Base-by-base conservation (phyloP, 35 echinoderm and acorn worm genomes). In the Lytechinus pictus region DNA sequence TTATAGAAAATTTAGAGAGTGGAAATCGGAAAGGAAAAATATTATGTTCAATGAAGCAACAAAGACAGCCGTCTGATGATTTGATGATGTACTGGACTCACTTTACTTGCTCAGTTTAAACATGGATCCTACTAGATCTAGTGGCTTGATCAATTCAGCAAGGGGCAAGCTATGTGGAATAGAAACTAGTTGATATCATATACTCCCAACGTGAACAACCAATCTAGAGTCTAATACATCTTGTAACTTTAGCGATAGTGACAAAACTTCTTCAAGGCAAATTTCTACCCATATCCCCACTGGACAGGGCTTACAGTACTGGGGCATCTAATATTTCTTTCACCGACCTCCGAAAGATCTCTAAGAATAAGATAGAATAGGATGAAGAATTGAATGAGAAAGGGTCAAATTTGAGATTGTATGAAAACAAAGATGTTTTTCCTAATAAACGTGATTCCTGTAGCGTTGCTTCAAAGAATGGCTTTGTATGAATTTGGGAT, bases 371-470 rank as follows among this genome's bases (percentile, higher is more conserved):
- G 66, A 79, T 24, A 79, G n/a, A 79, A 79, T 79, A 16, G 66
- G 66, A 79, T 79, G 66, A 79, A 79, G 19, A n/a, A 24, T 79
- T 79, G 66, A 79, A 79, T 79, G 66, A 79, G 66, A 79, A 79
- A 24, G 66, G 66, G 66, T 79, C 66, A 79, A 79, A 79, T 79
- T 79, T 79, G 66, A 79, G 66, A 79, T 79, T 79, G 66, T 79
- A 79, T 79, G 66, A 79, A 79, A 79, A 79, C 66, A 79, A 79
- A 79, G 66, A 79, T 79, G 66, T 79, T 79, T 79, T 79, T 79
- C 66, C 66, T 79, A 79, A 79, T 79, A 79, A 79, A 79, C 66
- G 66, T 79, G 66, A 58, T 58, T 58, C 56, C 56, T 58, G 56
- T 13, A 79, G 66, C 66, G 21, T 79, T 79, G 16, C 66, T n/a